Base-by-base conservation (phyloP, 1,140 invertebrate species). In the Drosophila ohnishii region DNA sequence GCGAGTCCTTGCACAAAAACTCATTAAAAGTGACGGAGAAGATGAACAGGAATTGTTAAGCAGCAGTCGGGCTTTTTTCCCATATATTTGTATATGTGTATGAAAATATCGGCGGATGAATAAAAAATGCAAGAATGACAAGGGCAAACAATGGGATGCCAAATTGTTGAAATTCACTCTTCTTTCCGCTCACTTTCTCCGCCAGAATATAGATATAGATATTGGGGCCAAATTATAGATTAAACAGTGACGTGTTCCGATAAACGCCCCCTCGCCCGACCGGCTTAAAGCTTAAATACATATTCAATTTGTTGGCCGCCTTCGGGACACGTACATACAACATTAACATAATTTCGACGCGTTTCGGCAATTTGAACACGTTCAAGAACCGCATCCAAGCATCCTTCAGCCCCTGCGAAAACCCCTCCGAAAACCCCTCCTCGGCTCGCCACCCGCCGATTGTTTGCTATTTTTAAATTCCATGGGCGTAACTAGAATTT, bases 361-460 rank as follows among this genome's bases (percentile, higher is more conserved):
- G 65, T 80, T 80, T 78, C 78, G 64, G 62, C 81, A 85, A 85
- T 85, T 85, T 85, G 72, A 61, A 85, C 82, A 85, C 82, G 82
- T 86, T 85, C 80, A 84, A 63, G 67, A 74, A 57, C 62, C 64
- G 75, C 45, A 75, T 74, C 55, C 63, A 62, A 69, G 66, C 53
- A 51, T 59, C 42, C 61, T 37, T 62, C 58, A 71, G 42, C 39
- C 50, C 37, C 9, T 13, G 48, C 10, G 3, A 34, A 19, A 40
- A n/a, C 37, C 47, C 42, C 25, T 25, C 28, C 10, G 3, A 34
- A 19, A 40, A n/a, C 37, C 47, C 42, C 25, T 25, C 28, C 19
- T 2, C 30, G 11, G 5, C 11, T 6, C 32, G 4, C 25, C 50
- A 11, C 19, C 16, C 45, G 22, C 7, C 67, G 28, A 74, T 73